These are phyloP conservation scores for Conops quadrifasciatus DNA, from an alignment of 2,888 invertebrate genomes.

Conservation along the genomic window DNA sequence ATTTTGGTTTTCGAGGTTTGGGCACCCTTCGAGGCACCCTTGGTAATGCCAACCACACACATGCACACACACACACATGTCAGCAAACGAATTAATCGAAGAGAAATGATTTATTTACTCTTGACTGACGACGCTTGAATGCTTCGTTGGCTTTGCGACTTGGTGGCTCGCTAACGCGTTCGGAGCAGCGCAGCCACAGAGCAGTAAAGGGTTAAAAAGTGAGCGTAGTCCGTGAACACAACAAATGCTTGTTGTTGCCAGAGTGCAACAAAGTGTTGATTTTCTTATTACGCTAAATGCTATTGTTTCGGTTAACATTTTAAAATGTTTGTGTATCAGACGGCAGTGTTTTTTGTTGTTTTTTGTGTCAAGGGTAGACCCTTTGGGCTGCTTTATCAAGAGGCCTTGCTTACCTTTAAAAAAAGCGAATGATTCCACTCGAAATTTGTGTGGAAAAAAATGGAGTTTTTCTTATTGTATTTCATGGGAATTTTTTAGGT, in stretches of 20 bases:
- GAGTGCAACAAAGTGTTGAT: conserved; percentile 32
- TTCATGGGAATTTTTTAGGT: conserved; percentile 28
- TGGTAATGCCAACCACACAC: conserved; percentile 43
- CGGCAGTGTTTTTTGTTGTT: neutral
- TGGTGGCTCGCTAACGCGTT: neutral
- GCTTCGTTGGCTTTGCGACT: conserved; percentile 43
- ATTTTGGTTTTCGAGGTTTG: conserved; percentile 18
- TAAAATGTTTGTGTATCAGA: conserved; percentile 9
- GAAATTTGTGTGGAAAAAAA: conserved; percentile 16
- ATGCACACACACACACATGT: conserved; percentile 58
- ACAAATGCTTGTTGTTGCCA: conserved; percentile 6
- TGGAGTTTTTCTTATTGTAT: conserved; percentile 14
- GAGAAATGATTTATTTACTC: conserved; percentile 66
- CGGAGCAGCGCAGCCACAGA: neutral
- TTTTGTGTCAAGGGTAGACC: neutral
- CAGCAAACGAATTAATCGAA: conserved; percentile 66
- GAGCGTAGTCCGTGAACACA: neutral
- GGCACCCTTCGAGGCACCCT: neutral
- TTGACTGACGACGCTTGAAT: conserved; percentile 53
- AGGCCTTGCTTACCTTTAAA: too few species aligned
- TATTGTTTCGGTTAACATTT: conserved; percentile 23
- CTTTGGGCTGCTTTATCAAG: neutral
- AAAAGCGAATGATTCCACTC: conserved; percentile 18
- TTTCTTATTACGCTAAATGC: conserved; percentile 35
- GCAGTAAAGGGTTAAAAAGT: conserved; percentile 21